Evolutionary conservation across 2,797 vertebrate genomes (phyloP).

Genomic region (Hylomyscus alleni): DNA sequence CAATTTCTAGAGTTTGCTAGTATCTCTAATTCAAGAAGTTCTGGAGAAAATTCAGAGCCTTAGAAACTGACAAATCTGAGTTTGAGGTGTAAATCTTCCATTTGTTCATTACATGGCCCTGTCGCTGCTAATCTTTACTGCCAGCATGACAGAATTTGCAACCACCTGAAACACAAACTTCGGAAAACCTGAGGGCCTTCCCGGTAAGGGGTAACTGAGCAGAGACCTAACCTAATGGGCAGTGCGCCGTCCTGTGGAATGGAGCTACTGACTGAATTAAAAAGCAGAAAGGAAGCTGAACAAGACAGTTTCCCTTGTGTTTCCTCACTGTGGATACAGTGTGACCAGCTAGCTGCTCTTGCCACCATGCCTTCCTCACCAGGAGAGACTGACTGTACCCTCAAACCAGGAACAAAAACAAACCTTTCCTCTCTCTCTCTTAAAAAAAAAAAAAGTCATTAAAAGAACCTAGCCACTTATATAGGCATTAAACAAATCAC

Average conservation of each 20-base stretch:
- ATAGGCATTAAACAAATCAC: not conserved
- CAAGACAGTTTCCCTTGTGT: not conserved
- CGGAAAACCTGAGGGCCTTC: not conserved
- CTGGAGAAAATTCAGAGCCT: not conserved
- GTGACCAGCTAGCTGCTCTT: not conserved
- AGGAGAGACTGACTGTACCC: too few species aligned
- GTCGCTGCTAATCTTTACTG: not conserved
- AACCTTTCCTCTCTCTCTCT: not conserved
- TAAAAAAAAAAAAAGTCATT: too few species aligned
- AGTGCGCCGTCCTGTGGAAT: not conserved
- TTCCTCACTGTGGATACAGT: not conserved
- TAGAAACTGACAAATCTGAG: constrained; percentile 12
- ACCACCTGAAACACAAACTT: not conserved
- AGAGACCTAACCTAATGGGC: not conserved
- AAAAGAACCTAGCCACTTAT: not conserved
- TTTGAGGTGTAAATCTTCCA: not conserved
- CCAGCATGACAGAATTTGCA: not conserved
- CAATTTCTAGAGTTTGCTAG: not conserved
- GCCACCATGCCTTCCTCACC: not conserved
- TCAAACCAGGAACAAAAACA: not conserved
- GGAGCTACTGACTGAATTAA: not conserved
- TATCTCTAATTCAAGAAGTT: not conserved
- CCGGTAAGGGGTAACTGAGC: not conserved
- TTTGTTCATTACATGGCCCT: not conserved
- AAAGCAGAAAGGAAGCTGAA: not conserved